Base-by-base conservation (phyloP, 2,888 invertebrate species). In the Prenolepis imparis region DNA sequence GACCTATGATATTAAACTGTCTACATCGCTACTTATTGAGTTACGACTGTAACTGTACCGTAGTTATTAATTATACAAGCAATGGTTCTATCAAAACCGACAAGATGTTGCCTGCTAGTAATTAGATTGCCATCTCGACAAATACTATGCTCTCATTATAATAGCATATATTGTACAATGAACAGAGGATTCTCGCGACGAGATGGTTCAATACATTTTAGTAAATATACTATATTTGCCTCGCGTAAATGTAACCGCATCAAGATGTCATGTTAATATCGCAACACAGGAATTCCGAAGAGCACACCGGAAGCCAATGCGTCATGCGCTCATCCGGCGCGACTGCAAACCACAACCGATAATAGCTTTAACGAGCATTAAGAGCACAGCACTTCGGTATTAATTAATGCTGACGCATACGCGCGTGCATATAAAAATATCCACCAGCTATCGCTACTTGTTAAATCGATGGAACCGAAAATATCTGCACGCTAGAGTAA, bases 391-490 rank as follows among this genome's bases (percentile, higher is more conserved):
- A 85, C 88, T 90, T 89, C 84, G 86, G 85, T 89, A 91, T 90
- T 91, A 91, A 92, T 91, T 90, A 91, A 90, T 89, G 74, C 84
- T 55, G 68, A 66, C 72, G 66, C 64, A 61, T 64, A 77, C 21
- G 64, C 41, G 67, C 64, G 82, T 75, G 63, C 59, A 67, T 44
- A 63, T 72, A 80, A 78, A 83, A 85, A 83, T 82, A 86, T 87
- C 70, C 82, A 55, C 83, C 48, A n/a, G 74, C 83, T 70, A 88
- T 87, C 81, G 87, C 83, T 86, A 89, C 87, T 90, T 86, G 86
- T 87, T 86, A 86, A 90, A 89, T 91, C 89, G 78, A 63, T 86
- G 85, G 21, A 80, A 89, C 86, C 87, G 83, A 91, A 88, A 91
- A 89, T 88, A 84, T 74, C 83, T 80, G 52, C 48, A 63, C 74